Conservation (phyloP, 2,113 vertebrate species). For the Panthera leo region DNA sequence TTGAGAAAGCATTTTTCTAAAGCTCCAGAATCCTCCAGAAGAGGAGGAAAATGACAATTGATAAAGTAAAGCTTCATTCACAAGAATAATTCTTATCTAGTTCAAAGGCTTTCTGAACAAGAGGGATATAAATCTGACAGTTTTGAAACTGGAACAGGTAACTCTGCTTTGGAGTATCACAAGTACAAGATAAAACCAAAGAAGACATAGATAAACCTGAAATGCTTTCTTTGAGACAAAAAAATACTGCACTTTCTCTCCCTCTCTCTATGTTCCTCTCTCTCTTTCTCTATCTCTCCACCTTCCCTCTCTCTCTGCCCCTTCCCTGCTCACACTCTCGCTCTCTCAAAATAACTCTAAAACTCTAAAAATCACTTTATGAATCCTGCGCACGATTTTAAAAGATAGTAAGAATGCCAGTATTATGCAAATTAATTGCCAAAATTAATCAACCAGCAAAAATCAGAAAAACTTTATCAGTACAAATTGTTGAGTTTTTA, state of each 20-base stretch:
- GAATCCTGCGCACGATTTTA: neutral
- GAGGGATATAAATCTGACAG: conserved; percentile 44
- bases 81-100: conserved; percentile 35
- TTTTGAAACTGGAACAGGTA: conserved; percentile 34
- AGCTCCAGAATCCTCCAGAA: conserved; percentile 10
- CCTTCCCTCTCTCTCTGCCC: neutral
- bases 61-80: conserved; percentile 34
- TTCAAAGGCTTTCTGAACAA: conserved; percentile 47
- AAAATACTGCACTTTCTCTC: neutral
- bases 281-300: neutral
- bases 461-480: neutral
- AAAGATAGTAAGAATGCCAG: neutral
- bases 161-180: neutral
- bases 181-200: conserved; percentile 27
- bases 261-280: neutral
- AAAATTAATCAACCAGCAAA: neutral
- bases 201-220: conserved; percentile 23
- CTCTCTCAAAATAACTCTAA: too few species aligned
- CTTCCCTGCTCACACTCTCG: too few species aligned
- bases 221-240: conserved; percentile 21
- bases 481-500: neutral
- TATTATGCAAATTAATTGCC: neutral
- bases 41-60: neutral
- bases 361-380: neutral
- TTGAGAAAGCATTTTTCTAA: neutral